These are phyloP conservation scores for Hydropotes inermis DNA, from an alignment of 2,113 vertebrate species.

Conservation along the genomic window DNA sequence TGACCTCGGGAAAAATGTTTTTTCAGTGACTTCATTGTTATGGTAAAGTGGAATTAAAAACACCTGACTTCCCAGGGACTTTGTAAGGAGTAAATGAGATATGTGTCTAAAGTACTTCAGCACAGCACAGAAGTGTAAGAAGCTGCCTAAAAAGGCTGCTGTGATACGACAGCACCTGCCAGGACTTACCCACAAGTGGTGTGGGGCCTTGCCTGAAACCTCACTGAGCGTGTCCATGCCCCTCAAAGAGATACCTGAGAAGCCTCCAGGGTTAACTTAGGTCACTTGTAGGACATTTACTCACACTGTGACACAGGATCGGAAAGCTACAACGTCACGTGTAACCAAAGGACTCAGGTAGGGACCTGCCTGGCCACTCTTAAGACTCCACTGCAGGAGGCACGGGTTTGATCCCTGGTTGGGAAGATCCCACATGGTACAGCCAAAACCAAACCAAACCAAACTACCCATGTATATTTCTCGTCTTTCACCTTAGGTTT, in stretches of 20 bases:
- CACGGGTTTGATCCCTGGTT: background rate
- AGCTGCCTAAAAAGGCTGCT: background rate
- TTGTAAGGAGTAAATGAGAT: background rate
- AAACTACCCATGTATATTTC: background rate
- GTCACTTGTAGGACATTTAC: background rate
- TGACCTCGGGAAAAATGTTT: background rate
- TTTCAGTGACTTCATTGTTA: background rate
- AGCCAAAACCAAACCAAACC: background rate
- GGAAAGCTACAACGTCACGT: background rate
- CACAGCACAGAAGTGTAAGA: background rate
- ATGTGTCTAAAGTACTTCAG: background rate
- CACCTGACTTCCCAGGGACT: background rate
- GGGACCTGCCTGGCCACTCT: accelerated
- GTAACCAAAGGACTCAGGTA: background rate
- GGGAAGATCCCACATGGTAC: background rate
- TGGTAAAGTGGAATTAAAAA: background rate
- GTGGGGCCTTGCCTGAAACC: background rate
- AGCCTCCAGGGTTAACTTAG: background rate
- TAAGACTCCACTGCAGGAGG: background rate
- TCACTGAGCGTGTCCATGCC: background rate
- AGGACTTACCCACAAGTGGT: background rate
- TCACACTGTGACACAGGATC: background rate
- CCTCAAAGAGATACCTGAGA: background rate
- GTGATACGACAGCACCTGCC: background rate
- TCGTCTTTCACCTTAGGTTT: background rate